Conservation (phyloP, 2,113 vertebrate species). For the Arvicanthis niloticus region DNA sequence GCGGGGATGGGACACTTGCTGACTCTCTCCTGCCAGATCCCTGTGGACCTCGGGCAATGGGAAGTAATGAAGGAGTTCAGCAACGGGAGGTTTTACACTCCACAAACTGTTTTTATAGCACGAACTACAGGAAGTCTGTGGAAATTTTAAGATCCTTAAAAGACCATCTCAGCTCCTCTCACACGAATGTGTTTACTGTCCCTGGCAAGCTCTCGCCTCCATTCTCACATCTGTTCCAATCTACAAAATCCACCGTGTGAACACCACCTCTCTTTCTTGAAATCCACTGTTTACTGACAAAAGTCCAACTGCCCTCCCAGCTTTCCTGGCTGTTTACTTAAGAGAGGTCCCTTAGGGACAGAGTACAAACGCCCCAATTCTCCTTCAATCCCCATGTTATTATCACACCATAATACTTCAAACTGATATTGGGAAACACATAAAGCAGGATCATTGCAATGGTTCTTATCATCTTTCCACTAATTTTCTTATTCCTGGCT, state of each 20-base stretch:
- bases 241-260: not conserved
- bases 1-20: not conserved
- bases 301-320: not conserved
- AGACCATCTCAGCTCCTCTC: slow-evolving; percentile 4
- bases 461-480: not conserved
- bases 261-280: not conserved
- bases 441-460: not conserved
- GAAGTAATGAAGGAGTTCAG: not conserved
- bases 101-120: slow-evolving; percentile 19
- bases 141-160: slow-evolving; percentile 52
- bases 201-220: not conserved
- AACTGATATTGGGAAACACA: not conserved
- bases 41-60: not conserved
- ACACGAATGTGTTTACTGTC: slow-evolving; percentile 3
- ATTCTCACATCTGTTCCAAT: not conserved
- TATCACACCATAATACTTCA: not conserved
- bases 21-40: not conserved
- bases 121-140: not conserved
- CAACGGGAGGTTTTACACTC: not conserved
- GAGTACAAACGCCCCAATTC: not conserved
- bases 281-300: not conserved
- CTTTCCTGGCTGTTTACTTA: not conserved
- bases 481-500: not conserved
- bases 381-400: fast-evolving
- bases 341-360: not conserved